phyloP scores from a whole-genome alignment of 2,797 vertebrate species.

The Cirrhinus mrigala region DNA sequence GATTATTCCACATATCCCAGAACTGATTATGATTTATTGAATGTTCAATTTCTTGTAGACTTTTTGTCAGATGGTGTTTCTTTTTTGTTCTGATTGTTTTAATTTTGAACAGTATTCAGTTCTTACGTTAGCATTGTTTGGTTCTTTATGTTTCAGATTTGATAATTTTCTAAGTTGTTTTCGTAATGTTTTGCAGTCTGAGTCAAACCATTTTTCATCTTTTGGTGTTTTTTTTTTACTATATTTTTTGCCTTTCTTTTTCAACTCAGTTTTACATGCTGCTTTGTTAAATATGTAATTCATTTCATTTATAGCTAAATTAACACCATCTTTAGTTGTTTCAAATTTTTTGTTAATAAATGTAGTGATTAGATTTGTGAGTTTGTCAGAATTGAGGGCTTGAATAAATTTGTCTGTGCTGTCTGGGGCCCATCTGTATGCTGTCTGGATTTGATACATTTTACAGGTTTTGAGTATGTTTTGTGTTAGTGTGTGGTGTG shows the following conservation, averaged over 20 bases:
- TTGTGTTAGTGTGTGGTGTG: too few relatives aligned
- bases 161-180: not conserved
- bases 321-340: too few relatives aligned
- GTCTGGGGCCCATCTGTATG: too few relatives aligned
- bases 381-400: too few relatives aligned
- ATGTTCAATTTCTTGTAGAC: not conserved
- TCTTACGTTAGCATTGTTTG: not conserved
- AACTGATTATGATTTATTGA: not conserved
- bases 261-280: too few relatives aligned
- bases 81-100: not conserved
- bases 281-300: too few relatives aligned
- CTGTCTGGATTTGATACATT: too few relatives aligned
- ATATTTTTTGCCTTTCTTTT: not conserved
- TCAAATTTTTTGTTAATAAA: too few relatives aligned
- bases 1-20: not conserved
- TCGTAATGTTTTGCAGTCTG: not conserved
- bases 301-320: too few relatives aligned
- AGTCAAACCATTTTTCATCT: conserved; percentile 20
- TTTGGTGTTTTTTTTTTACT: not conserved
- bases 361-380: too few relatives aligned
- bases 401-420: too few relatives aligned
- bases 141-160: conserved; percentile 11
- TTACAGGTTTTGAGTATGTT: too few relatives aligned
- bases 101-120: not conserved
- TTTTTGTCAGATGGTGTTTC: not conserved